Evolutionary conservation across 2,888 invertebrate genomes (phyloP), one percentile per base, ranked within the genome.

Genomic region (Caenorhabditis uteleia): DNA sequence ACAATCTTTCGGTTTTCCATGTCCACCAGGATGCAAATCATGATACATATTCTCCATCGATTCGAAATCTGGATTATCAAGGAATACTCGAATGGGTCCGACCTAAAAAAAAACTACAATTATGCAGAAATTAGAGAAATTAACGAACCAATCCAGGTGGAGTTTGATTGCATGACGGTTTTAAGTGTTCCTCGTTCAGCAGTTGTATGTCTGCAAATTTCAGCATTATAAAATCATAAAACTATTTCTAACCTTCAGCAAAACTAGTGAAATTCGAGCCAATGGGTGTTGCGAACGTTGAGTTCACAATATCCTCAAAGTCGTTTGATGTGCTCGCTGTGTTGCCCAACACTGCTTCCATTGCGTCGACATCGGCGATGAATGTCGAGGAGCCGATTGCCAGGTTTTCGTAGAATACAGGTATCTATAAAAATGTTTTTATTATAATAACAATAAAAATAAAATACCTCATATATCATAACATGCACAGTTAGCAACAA

Each of bases 21-120:
- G 88, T n/a, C 95, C 95, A 12, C 95, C 97, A 26, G 88, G 87
- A 65, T 88, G 88, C 57, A 94, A 86, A 82, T 90, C 88, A 1
- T 88, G 87, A 57, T 48, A 84, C 75, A 88, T 88, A 75, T 87
- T 87, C 57, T 86, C 88, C n/a, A 79, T 46, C 18, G 60, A 42
- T 64, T 87, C 85, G 50, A 90, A 87, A 16, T 90, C 85, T 31
- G 82, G 80, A 20, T 58, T 74, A 43, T 82, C 82, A 50, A 78
- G 56, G 72, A 76, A 82, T 0, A 82, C 80, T 1, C 72, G 70
- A 21, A 82, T 79, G 2, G 77, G 77, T 2, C 82, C 82, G 21
- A 79, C 71, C 44, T 44, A 18, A 21, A 23, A 7, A 40, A 40
- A 18, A 40, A 38, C 20, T 38, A 10, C n/a, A 38, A 38, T 8